These are phyloP conservation scores for Lates japonicus DNA, from an alignment of 2,797 vertebrate genomes.

Conservation along the genomic window DNA sequence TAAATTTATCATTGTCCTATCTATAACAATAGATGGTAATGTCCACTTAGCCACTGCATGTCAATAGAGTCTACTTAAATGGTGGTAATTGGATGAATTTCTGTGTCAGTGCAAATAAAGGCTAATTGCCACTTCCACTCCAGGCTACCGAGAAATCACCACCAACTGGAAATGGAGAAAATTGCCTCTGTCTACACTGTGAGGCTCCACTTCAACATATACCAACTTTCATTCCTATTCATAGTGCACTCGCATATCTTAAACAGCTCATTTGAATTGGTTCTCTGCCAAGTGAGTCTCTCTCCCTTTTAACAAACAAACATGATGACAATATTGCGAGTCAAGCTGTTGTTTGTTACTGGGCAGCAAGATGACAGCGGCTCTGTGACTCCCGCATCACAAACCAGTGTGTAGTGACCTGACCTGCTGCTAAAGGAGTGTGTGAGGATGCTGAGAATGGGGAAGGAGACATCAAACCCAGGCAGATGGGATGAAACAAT, in stretches of 20 bases:
- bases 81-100: constrained; percentile 72
- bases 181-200: constrained; percentile 30
- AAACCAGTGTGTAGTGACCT: constrained; percentile 72
- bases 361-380: constrained; percentile 70
- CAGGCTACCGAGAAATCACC: constrained; percentile 61
- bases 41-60: constrained; percentile 57
- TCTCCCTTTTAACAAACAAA: constrained; percentile 76
- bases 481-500: constrained; percentile 81
- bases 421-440: constrained; percentile 66
- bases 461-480: constrained; percentile 73
- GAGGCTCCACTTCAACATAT: constrained; percentile 63
- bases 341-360: constrained; percentile 81
- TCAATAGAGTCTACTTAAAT: constrained; percentile 72
- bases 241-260: constrained; percentile 63
- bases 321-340: constrained; percentile 77
- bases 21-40: constrained; percentile 39
- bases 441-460: constrained; percentile 57
- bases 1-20: constrained; percentile 42
- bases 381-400: constrained; percentile 67
- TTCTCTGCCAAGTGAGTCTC: constrained; percentile 70
- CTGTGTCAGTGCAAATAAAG: constrained; percentile 71
- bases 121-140: constrained; percentile 73
- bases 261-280: constrained; percentile 80
- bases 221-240: constrained; percentile 69
- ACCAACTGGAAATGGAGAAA: constrained; percentile 51